Evolutionary conservation across 2,797 vertebrate species (phyloP).

Genomic region (Brachyrhaphis roseni): DNA sequence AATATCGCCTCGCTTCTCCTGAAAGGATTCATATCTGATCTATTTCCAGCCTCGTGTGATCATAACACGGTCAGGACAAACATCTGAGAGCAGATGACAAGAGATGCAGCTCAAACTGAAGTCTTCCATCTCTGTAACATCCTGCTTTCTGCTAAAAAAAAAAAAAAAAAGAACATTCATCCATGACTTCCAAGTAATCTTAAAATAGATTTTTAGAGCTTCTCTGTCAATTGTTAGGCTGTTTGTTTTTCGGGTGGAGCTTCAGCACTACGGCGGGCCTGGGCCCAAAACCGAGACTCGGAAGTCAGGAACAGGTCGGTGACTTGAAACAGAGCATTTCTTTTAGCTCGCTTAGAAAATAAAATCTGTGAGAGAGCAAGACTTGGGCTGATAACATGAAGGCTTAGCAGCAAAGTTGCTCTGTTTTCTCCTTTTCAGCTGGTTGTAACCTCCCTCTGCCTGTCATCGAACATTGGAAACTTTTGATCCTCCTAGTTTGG

Average conservation of each 20-base stretch:
- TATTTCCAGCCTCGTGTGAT: conserved; percentile 40
- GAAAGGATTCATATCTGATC: conserved; percentile 32
- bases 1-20: conserved; percentile 4
- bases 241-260: neutral
- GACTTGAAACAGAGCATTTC: neutral
- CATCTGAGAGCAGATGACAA: conserved; percentile 27
- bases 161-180: neutral
- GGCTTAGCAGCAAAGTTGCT: neutral
- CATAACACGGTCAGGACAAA: conserved; percentile 25
- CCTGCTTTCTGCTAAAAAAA: neutral
- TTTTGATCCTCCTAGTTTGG: neutral
- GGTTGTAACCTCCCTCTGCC: neutral
- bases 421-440: neutral
- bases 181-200: neutral
- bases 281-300: neutral
- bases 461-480: neutral
- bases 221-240: neutral
- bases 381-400: neutral
- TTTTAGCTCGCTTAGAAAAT: neutral
- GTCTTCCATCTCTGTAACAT: conserved; percentile 3
- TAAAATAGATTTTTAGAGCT: neutral
- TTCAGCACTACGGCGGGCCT: conserved; percentile 13
- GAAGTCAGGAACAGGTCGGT: neutral
- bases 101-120: conserved; percentile 19
- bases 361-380: neutral